Conservation (phyloP, 2,797 vertebrate species). For the Anabacerthia variegaticeps region DNA sequence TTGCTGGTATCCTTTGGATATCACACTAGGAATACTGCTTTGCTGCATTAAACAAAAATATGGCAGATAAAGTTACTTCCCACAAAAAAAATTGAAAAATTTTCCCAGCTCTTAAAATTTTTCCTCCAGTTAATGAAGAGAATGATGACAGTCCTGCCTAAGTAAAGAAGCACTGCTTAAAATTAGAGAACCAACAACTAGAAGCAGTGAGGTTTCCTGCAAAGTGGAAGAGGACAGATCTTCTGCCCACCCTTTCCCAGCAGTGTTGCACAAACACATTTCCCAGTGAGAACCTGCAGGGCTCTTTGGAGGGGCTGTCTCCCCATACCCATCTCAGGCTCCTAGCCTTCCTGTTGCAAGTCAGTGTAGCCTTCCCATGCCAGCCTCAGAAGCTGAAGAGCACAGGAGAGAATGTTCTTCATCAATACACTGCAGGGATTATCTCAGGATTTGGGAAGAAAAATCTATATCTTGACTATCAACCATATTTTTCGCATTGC, state of each 20-base stretch:
- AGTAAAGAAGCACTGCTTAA: background rate
- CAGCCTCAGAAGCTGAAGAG: background rate
- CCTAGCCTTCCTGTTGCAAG: background rate
- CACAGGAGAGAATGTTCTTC: background rate
- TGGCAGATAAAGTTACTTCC: background rate
- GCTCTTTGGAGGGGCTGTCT: background rate
- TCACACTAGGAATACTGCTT: slow-evolving; percentile 53
- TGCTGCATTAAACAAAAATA: slow-evolving; percentile 60
- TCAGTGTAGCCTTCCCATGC: rapidly evolving
- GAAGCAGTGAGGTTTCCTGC: background rate
- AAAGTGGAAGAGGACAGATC: background rate
- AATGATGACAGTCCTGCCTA: background rate
- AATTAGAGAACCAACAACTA: background rate
- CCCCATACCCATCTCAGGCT: background rate
- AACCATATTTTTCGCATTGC: background rate
- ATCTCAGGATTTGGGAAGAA: background rate
- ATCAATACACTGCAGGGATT: background rate
- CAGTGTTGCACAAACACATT: background rate
- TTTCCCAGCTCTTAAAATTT: background rate
- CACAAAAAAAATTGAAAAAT: background rate
- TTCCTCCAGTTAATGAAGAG: background rate
- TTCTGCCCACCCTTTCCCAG: background rate
- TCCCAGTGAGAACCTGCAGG: background rate
- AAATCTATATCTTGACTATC: background rate
- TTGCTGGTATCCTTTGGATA: slow-evolving; percentile 20